Conservation (phyloP, 2,888 invertebrate genomes). For the Zygogramma bicolorata region DNA sequence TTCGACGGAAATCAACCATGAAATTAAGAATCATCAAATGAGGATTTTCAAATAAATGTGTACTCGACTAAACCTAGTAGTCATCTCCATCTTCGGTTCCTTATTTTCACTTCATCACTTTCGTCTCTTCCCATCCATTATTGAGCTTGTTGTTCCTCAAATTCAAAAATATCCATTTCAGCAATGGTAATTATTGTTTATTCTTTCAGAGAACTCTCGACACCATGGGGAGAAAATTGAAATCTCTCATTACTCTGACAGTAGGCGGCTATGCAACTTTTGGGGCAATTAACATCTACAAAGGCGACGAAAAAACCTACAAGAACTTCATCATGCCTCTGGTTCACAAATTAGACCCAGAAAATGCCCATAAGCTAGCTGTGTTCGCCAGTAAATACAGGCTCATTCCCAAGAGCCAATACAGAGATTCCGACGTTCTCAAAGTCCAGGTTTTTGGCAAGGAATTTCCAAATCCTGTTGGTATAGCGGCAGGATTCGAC, state of each 20-base stretch:
- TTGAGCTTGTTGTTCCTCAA: too few relatives aligned
- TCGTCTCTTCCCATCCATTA: too few relatives aligned
- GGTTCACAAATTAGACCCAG: conserved; percentile 80
- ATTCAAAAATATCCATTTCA: background rate
- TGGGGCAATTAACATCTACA: conserved; percentile 76
- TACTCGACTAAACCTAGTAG: too few relatives aligned
- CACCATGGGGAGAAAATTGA: background rate
- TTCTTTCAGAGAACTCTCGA: background rate
- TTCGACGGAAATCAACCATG: too few relatives aligned
- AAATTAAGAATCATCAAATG: too few relatives aligned
- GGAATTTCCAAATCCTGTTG: conserved; percentile 88
- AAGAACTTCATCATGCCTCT: conserved; percentile 79
- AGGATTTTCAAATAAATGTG: too few relatives aligned
- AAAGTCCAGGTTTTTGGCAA: conserved; percentile 78
- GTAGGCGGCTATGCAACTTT: conserved; percentile 74
- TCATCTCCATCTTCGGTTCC: too few relatives aligned
- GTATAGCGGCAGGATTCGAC: conserved; percentile 99
- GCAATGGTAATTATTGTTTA: background rate
- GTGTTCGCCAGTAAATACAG: conserved; percentile 82
- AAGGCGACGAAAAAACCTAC: conserved; percentile 85
- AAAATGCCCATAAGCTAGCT: conserved; percentile 85
- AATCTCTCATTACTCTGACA: background rate
- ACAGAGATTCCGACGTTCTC: conserved; percentile 74
- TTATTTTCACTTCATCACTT: too few relatives aligned
- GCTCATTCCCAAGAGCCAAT: conserved; percentile 73